Evolutionary conservation across 2,113 vertebrate species (phyloP).

Genomic region (Urocitellus parryii): DNA sequence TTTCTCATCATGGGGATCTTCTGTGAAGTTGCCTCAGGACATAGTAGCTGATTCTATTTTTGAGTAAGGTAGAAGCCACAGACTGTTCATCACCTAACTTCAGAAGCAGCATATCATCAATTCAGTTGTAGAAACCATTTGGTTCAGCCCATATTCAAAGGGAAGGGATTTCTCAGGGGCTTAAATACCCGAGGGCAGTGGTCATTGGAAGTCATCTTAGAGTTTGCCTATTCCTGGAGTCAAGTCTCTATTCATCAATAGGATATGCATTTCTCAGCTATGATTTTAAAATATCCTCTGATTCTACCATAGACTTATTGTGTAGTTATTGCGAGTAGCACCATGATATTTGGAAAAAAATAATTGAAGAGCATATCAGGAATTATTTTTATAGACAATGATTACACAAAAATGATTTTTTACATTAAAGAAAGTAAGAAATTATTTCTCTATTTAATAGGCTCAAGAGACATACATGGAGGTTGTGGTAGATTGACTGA

Average conservation of each 20-base stretch:
- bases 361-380: not conserved
- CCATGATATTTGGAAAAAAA: not conserved
- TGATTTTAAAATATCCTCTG: not conserved
- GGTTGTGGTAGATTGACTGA: not conserved
- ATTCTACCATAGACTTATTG: not conserved
- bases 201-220: not conserved
- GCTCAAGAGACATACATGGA: not conserved
- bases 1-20: not conserved
- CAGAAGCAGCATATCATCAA: not conserved
- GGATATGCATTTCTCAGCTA: not conserved
- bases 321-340: not conserved
- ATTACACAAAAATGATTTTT: not conserved
- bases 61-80: not conserved
- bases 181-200: not conserved
- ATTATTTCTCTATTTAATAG: not conserved
- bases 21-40: not conserved
- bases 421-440: not conserved
- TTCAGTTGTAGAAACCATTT: not conserved
- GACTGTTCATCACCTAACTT: not conserved
- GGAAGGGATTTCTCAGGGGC: not conserved
- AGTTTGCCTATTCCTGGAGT: not conserved
- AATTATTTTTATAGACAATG: not conserved
- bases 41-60: not conserved
- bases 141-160: not conserved
- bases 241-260: not conserved